Evolutionary conservation across 1,140 invertebrate species (phyloP), one percentile per base, ranked within the genome.

Genomic region (Brachionus paranguensis): DNA sequence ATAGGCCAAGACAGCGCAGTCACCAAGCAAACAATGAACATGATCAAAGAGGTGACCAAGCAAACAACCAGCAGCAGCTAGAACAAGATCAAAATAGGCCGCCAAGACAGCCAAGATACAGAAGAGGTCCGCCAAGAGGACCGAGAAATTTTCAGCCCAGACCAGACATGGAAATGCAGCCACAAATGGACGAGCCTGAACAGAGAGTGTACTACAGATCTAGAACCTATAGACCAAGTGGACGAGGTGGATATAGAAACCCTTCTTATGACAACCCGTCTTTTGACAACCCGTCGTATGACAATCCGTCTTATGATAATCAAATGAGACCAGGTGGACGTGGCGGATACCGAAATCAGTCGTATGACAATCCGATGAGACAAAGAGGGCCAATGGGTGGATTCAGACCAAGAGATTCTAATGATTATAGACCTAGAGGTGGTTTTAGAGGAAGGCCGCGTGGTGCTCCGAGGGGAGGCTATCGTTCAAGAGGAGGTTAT

Each of bases 141-240:
- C 70, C 70, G 10, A 41, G 70, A 70, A 70, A 70, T 70, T 29
- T 29, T n/a, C 70, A 74, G 43, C 70, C 33, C 37, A 74, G 70
- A 74, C 64, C 27, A 0, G 37, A 45, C 4, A 41, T 33, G 43
- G 72, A 76, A 14, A 45, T 27, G 43, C 24, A 76, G 27, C 72
- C 24, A 33, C 45, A 50, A 50, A 24, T 27, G 37, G 37, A 37
- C 2, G 45, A 27, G 33, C 43, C 43, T 12, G 43, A 27, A 11
- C 41, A 47, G 12, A n/a, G 72, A 47, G 43, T n/a, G 5, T 76
- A 27, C 24, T 76, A 76, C 45, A 47, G 45, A 76, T 24, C 72
- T 14, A 76, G 72, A 76, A 74, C 70, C 24, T 74, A 74, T 43
- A 74, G 70, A 74, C 41, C 70, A 10, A 74, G 70, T 50, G 72